phyloP scores from a whole-genome alignment of 2,113 vertebrate species.

The Planiliza haematocheilus region DNA sequence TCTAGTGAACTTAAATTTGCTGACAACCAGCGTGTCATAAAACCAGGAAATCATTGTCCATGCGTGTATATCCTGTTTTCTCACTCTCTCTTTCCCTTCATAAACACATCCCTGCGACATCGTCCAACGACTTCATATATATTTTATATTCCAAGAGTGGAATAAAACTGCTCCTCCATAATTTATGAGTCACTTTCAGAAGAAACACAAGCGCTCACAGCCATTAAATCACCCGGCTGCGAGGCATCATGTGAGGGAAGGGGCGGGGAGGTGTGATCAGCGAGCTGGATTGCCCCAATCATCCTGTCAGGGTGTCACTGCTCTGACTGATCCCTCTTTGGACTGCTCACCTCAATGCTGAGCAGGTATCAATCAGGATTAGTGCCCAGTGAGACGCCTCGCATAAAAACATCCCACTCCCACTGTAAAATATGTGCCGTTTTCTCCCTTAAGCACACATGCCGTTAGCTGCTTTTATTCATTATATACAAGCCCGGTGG shows the following conservation, averaged over 20 bases:
- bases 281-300: slow-evolving; percentile 14
- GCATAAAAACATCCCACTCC: not conserved
- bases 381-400: not conserved
- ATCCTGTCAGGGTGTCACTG: slow-evolving; percentile 41
- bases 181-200: slow-evolving; percentile 58
- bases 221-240: slow-evolving; percentile 29
- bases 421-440: not conserved
- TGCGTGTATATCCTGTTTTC: slow-evolving; percentile 8
- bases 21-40: not conserved
- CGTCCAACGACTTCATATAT: slow-evolving; percentile 23
- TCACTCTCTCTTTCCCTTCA: not conserved
- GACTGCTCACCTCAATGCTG: slow-evolving; percentile 31
- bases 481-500: not conserved
- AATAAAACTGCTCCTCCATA: slow-evolving; percentile 59
- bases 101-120: slow-evolving; percentile 20
- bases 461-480: not conserved
- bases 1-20: not conserved
- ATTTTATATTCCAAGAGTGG: slow-evolving; percentile 49
- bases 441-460: not conserved
- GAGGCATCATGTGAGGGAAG: not conserved
- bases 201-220: slow-evolving; percentile 42
- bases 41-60: slow-evolving; percentile 9
- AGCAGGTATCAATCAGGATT: slow-evolving; percentile 44
- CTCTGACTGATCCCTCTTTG: slow-evolving; percentile 10
- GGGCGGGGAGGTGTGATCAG: slow-evolving; percentile 8